A percentile compares a stretch with the other conserved stretches of the same genome.
Evolutionary conservation across 1,140 invertebrate genomes (phyloP).

Genomic region (Drosophila kikkawai): DNA sequence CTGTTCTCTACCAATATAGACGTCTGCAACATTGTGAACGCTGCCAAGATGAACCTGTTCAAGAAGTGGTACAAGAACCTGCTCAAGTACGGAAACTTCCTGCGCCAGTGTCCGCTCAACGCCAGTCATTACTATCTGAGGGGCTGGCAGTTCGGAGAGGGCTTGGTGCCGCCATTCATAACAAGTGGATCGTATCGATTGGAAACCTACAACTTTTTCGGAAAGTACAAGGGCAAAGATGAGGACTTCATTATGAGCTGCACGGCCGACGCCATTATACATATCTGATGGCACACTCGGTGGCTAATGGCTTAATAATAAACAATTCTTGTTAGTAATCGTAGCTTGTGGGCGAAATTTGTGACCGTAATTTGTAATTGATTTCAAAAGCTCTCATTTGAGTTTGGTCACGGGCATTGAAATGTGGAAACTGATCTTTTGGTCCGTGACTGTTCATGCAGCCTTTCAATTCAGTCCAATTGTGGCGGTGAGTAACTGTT

Average conservation of each 20-base stretch:
- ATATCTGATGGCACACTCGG: slow-evolving; percentile 23
- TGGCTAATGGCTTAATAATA: slow-evolving; percentile 48
- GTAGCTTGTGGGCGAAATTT: too few relatives aligned
- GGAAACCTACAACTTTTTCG: slow-evolving; percentile 56
- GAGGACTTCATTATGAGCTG: slow-evolving; percentile 64
- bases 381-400: slow-evolving; percentile 24
- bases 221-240: slow-evolving; percentile 45
- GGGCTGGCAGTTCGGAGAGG: slow-evolving; percentile 52
- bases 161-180: slow-evolving; percentile 54
- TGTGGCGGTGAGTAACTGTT: slow-evolving; percentile 9
- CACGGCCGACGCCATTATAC: slow-evolving; percentile 44
- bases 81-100: slow-evolving; percentile 62
- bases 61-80: slow-evolving; percentile 64
- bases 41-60: slow-evolving; percentile 51
- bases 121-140: slow-evolving; percentile 47
- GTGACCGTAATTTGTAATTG: slow-evolving; percentile 7
- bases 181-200: slow-evolving; percentile 50
- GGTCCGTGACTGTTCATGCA: background rate
- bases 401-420: slow-evolving; percentile 12
- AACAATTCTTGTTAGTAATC: slow-evolving; percentile 1
- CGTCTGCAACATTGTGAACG: slow-evolving; percentile 60
- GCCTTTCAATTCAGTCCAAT: background rate
- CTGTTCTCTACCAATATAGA: slow-evolving; percentile 60
- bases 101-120: slow-evolving; percentile 48
- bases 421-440: slow-evolving; percentile 41